Evolutionary conservation across 2,113 vertebrate genomes (phyloP).

Genomic region (Percina caprodes): DNA sequence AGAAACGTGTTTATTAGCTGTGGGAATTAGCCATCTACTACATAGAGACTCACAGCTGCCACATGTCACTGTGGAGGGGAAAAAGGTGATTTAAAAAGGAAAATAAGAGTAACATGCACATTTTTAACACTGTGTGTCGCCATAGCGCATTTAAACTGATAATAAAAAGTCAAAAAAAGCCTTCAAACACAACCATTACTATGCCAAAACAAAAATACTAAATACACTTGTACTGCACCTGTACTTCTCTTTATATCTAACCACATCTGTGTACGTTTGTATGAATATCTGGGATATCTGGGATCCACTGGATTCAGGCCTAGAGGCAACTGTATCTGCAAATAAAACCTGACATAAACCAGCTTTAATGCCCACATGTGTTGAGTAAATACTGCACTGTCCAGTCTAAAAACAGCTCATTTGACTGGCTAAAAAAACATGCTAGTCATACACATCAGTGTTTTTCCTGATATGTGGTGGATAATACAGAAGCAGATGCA

Average conservation of each 20-base stretch:
- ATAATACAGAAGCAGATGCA: not conserved
- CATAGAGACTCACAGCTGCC: constrained; percentile 33
- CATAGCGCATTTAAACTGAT: constrained; percentile 1
- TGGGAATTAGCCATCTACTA: not conserved
- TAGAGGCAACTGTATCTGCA: not conserved
- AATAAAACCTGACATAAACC: constrained; percentile 4
- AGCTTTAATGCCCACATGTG: not conserved
- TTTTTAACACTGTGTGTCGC: constrained; percentile 40
- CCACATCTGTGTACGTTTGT: not conserved
- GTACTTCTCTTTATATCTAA: not conserved
- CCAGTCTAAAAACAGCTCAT: not conserved
- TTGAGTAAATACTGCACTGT: not conserved
- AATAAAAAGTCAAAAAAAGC: not conserved
- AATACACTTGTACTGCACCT: not conserved
- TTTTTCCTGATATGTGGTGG: not conserved
- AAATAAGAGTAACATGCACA: not conserved
- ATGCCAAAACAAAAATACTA: not conserved
- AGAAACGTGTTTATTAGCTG: not conserved
- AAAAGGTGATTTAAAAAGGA: not conserved
- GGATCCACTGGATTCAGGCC: constrained; percentile 7
- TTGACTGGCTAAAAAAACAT: not conserved
- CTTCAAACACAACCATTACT: not conserved
- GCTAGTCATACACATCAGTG: not conserved
- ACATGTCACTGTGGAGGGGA: constrained; percentile 33
- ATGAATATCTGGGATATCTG: not conserved